Evolutionary conservation across 2,113 vertebrate species (phyloP), one percentile per base, ranked within the genome.

Genomic region (Corynorhinus townsendii): DNA sequence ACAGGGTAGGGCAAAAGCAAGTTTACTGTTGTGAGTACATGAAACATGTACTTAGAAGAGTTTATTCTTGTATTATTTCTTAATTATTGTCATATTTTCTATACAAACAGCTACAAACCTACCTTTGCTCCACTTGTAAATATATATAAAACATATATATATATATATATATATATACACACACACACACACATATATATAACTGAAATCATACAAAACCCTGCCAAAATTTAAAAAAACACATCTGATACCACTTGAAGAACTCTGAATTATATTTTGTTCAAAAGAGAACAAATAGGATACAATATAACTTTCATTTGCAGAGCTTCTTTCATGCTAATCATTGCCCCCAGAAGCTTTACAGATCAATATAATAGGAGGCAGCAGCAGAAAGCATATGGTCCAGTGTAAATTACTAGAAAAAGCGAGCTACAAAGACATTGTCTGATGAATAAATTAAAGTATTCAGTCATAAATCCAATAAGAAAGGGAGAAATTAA

Each of bases 391-490:
- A 96, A 97, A 96, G 94, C 92, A 95, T 95, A 94, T 93, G 96
- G 96, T 77, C 86, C 96, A 49, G 59, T 96, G 96, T 96, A 96
- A 97, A 97, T 97, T 97, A 97, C 66, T 92, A 91, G 75, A 81
- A 83, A 94, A 97, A 96, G 22, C 0, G 43, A 96, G 90, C 93
- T 97, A 94, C 45, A 98, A 98, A 97, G 81, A 96, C 88, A 95
- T 72, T 82, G 79, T 90, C 90, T 77, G 81, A 97, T 97, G 97
- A 98, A 98, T 97, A 98, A 97, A 96, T 97, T 97, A 96, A 97
- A 98, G 71, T 45, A 96, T 94, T 96, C 95, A 88, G 95, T 91
- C 87, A 96, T 98, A 98, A 98, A 97, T 97, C 95, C 95, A 98
- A 33, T 52, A 95, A 97, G 92, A 97, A 66, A 96, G 84, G 89